Evolutionary conservation across 2,113 vertebrate genomes (phyloP).

Genomic region (Tretioscincus oriximinensis): DNA sequence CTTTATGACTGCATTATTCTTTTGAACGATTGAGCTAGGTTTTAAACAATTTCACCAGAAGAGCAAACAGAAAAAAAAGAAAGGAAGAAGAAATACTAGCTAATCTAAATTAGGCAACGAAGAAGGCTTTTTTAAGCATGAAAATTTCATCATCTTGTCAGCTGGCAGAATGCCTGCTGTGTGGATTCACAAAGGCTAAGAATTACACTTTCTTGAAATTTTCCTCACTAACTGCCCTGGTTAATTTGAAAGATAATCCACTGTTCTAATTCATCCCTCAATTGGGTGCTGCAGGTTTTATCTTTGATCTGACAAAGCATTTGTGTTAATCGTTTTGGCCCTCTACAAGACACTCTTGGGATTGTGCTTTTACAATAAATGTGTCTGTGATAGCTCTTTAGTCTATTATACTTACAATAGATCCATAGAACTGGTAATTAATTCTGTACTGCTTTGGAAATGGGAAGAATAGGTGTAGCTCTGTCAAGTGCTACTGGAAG

Average conservation of each 20-base stretch:
- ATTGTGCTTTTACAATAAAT: slow-evolving; percentile 90
- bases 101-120: slow-evolving; percentile 87
- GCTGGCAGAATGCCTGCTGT: slow-evolving; percentile 88
- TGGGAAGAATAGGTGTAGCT: slow-evolving; percentile 86
- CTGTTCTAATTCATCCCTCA: slow-evolving; percentile 89
- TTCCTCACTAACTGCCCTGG: slow-evolving; percentile 88
- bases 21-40: slow-evolving; percentile 64
- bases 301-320: slow-evolving; percentile 89
- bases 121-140: slow-evolving; percentile 86
- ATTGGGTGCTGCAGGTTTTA: slow-evolving; percentile 85
- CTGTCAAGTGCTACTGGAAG: slow-evolving; percentile 85
- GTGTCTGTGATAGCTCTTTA: slow-evolving; percentile 89
- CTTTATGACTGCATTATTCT: slow-evolving; percentile 59
- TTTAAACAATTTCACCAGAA: slow-evolving; percentile 68
- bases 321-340: slow-evolving; percentile 89
- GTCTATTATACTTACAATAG: slow-evolving; percentile 90
- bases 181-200: slow-evolving; percentile 88
- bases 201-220: slow-evolving; percentile 90
- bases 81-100: slow-evolving; percentile 75
- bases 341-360: slow-evolving; percentile 86
- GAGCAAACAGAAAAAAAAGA: slow-evolving; percentile 65
- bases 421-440: slow-evolving; percentile 89
- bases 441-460: slow-evolving; percentile 87
- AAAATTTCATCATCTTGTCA: slow-evolving; percentile 89
- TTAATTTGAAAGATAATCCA: slow-evolving; percentile 91